A percentile compares a stretch with the other conserved stretches of the same genome.
Conservation (phyloP, 1,140 invertebrate genomes). For the Diplogasteroides magnus region DNA sequence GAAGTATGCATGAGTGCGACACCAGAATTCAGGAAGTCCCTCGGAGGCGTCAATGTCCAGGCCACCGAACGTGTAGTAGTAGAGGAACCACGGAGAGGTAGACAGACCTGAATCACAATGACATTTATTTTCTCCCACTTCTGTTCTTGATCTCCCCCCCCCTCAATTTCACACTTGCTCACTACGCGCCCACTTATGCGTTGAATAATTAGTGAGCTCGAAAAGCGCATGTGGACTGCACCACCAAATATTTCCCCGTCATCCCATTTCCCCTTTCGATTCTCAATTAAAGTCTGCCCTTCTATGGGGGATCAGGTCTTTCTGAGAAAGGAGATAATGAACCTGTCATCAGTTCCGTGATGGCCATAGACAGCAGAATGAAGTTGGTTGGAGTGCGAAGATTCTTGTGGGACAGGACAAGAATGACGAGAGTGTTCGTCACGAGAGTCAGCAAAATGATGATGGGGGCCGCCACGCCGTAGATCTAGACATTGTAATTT, state of each 20-base stretch:
- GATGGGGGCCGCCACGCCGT: constrained; percentile 34
- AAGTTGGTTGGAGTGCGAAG: constrained; percentile 68
- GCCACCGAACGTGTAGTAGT: constrained; percentile 40
- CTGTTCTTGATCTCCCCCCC: not conserved
- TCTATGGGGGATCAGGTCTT: not conserved
- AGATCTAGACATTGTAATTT: too few species aligned
- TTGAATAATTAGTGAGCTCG: not conserved
- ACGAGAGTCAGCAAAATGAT: constrained; percentile 75
- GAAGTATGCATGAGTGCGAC: constrained; percentile 32
- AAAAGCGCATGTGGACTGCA: not conserved
- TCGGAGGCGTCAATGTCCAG: constrained; percentile 21
- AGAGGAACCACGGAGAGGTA: constrained; percentile 39
- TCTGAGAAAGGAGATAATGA: not conserved
- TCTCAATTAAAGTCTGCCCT: not conserved
- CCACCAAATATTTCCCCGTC: not conserved
- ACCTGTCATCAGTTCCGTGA: constrained; percentile 83
- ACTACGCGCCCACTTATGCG: not conserved
- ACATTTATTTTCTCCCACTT: not conserved
- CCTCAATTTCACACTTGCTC: not conserved
- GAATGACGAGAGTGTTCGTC: constrained; percentile 76
- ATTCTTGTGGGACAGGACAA: constrained; percentile 65
- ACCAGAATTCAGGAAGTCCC: constrained; percentile 34
- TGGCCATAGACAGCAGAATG: constrained; percentile 73
- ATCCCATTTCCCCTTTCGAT: not conserved
- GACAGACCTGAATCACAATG: constrained; percentile 24